Base-by-base conservation (phyloP, 2,888 invertebrate genomes). In the Crepidodera aurea region DNA sequence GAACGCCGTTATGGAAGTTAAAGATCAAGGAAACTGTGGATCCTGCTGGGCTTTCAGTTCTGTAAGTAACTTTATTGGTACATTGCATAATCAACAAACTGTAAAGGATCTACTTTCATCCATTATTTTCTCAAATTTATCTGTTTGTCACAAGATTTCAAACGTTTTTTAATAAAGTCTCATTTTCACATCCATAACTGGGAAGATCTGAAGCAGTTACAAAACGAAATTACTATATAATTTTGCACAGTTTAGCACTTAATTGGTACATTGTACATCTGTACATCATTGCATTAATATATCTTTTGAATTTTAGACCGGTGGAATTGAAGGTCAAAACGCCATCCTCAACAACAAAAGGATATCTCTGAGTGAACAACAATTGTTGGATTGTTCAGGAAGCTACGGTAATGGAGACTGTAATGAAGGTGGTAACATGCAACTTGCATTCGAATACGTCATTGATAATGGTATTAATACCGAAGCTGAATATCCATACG, bases 301-400 rank as follows among this genome's bases (percentile, higher is more conserved):
- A 32, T n/a, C 8, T 2, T 32, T 32, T 10, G 2, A 6, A 22
- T 22, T 22, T 22, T 62, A 87, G 85, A 84, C 85, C 62, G 87
- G 84, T n/a, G 79, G 84, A 4, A 67, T 85, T 6, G 85, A 85
- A 76, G 84, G 83, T 2, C 84, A 84, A 61, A 77, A 81, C 67
- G 83, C n/a, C 78, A 73, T 75, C 82, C 18, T 82, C 83, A 74
- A 82, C 81, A 16, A 82, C 83, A 5, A 76, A 78, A 50, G 73
- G 84, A 19, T 78, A 80, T 82, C 83, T 29, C 75, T 86, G 16
- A 84, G 84, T 64, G 83, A 84, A 65, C 85, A 86, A 70, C 84
- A 86, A 71, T 74, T 86, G 25, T 77, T 86, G 18, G 85, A 86
- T 69, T 86, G 85, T 1, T 69, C 62, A 2, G 70, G 76, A 4